These are phyloP conservation scores for Tridacna crocea DNA, from an alignment of 2,888 invertebrate species.

Conservation along the genomic window DNA sequence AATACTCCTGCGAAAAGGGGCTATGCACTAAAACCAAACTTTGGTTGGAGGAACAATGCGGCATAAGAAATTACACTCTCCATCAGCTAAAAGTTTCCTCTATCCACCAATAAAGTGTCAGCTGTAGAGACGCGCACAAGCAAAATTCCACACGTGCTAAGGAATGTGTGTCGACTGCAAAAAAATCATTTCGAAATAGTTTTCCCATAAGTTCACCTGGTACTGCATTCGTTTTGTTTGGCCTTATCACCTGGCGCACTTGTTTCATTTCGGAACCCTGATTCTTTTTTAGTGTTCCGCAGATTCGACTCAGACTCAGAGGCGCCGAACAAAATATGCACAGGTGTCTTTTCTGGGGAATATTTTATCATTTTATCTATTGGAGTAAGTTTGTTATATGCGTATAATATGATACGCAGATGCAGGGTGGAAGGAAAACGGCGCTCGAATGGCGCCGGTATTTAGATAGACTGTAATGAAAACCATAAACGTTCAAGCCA, in stretches of 20 bases:
- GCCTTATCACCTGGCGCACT: conserved; percentile 45
- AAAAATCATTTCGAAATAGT: conserved; percentile 3
- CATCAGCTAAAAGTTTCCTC: too few relatives aligned
- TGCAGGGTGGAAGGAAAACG: conserved; percentile 29
- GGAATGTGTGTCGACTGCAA: neutral
- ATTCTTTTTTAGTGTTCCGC: conserved; percentile 39
- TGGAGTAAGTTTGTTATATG: conserved; percentile 53
- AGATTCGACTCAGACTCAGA: conserved; percentile 50
- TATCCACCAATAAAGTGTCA: too few relatives aligned
- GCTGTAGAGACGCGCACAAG: too few relatives aligned
- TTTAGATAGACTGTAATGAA: conserved; percentile 42
- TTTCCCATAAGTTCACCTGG: conserved; percentile 20
- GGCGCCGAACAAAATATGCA: conserved; percentile 58
- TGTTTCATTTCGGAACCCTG: conserved; percentile 21
- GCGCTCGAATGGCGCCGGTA: conserved; percentile 40
- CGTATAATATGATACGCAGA: conserved; percentile 58
- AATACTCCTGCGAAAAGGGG: too few relatives aligned
- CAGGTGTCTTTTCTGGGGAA: conserved; percentile 54
- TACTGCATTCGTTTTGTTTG: conserved; percentile 22
- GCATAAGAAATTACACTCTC: too few relatives aligned
- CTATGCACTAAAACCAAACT: too few relatives aligned
- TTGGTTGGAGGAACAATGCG: too few relatives aligned
- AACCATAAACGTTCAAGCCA: conserved; percentile 31
- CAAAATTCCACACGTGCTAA: too few relatives aligned
- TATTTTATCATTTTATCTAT: conserved; percentile 64